These are phyloP conservation scores for Trinorchestia longiramus DNA, from an alignment of 1,140 invertebrate species.

Conservation along the genomic window DNA sequence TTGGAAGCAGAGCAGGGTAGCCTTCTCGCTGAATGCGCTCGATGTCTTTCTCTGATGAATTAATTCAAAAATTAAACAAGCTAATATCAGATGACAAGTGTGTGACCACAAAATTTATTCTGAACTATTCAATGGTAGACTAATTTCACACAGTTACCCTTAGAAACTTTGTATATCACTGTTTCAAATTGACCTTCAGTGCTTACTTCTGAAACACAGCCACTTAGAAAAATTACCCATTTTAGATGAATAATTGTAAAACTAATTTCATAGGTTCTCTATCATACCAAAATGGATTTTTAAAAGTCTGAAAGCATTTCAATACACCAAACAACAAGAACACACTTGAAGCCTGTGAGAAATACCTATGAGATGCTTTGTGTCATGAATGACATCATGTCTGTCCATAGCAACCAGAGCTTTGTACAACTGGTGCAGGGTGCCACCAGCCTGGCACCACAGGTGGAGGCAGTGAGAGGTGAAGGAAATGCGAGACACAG, in stretches of 20 bases:
- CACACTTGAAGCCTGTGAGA: not conserved
- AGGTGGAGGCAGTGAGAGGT: slow-evolving; percentile 64
- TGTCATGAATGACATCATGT: slow-evolving; percentile 65
- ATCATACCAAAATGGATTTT: not conserved
- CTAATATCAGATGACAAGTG: too few species aligned
- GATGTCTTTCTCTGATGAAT: slow-evolving; percentile 6
- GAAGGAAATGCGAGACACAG: slow-evolving; percentile 62
- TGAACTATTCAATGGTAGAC: too few species aligned
- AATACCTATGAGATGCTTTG: slow-evolving; percentile 34
- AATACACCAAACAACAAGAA: not conserved
- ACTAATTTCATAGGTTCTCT: not conserved
- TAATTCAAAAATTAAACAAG: not conserved
- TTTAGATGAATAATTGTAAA: not conserved
- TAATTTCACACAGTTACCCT: too few species aligned
- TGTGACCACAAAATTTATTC: too few species aligned
- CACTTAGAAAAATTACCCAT: not conserved
- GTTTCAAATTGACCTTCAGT: not conserved
- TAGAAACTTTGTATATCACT: too few species aligned
- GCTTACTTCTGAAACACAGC: not conserved
- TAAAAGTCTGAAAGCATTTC: not conserved
- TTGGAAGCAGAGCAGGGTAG: not conserved
- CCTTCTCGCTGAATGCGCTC: not conserved
- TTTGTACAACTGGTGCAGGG: slow-evolving; percentile 48
- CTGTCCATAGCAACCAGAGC: slow-evolving; percentile 63
- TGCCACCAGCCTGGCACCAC: slow-evolving; percentile 59